phyloP scores from a whole-genome alignment of 2,113 vertebrate species.

The Ginglymostoma cirratum region DNA sequence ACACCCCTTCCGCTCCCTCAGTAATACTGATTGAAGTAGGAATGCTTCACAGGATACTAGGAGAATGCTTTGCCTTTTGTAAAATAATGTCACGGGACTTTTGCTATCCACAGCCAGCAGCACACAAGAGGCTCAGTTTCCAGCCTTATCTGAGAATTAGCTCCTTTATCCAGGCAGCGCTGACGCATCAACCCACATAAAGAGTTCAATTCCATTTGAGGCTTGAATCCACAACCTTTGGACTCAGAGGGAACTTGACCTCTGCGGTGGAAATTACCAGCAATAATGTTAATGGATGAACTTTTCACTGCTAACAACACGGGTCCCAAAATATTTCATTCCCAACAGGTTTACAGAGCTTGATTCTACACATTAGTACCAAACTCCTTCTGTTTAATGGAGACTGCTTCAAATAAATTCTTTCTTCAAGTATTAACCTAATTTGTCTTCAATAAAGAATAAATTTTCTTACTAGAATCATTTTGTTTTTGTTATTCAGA shows the following conservation, averaged over 20 bases:
- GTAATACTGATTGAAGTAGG: not conserved
- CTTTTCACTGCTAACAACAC: not conserved
- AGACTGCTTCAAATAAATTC: not conserved
- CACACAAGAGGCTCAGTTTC: not conserved
- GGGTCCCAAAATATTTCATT: not conserved
- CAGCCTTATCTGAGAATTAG: not conserved
- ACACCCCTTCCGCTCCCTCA: too few species aligned
- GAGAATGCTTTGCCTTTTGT: not conserved
- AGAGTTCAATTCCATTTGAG: not conserved
- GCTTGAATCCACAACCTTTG: not conserved
- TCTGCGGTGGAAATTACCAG: not conserved
- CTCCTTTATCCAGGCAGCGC: not conserved
- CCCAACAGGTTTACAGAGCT: not conserved
- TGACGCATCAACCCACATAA: not conserved
- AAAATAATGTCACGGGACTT: not conserved
- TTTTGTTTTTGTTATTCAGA: not conserved
- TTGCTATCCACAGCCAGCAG: not conserved
- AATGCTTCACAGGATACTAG: not conserved
- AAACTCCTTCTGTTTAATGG: not conserved
- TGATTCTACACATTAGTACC: not conserved
- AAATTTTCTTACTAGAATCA: not conserved
- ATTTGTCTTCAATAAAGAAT: not conserved
- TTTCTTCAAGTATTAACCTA: not conserved
- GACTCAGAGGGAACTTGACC: not conserved
- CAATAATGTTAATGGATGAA: not conserved